A percentile compares a stretch with the other conserved stretches of the same genome.
Evolutionary conservation across 2,797 vertebrate genomes (phyloP).

Genomic region (Melanotaenia maccullochi): DNA sequence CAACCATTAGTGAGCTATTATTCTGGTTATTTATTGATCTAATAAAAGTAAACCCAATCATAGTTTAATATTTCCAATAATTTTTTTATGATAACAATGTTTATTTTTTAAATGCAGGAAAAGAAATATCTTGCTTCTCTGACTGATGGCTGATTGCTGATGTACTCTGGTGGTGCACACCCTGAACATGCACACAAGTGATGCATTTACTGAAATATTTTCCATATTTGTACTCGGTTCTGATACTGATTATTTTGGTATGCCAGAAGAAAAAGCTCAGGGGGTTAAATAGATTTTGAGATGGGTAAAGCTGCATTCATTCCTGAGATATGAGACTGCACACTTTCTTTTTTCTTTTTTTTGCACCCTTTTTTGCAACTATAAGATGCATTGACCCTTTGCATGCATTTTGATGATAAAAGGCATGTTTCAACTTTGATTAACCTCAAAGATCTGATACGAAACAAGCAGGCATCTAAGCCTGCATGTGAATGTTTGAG

Average conservation of each 20-base stretch:
- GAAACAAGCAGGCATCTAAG: slow-evolving; percentile 24
- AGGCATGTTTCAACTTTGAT: slow-evolving; percentile 52
- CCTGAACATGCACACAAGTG: neutral
- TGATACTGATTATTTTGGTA: slow-evolving; percentile 22
- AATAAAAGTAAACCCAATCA: neutral
- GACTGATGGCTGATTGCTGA: slow-evolving; percentile 13
- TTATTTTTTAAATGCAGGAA: neutral
- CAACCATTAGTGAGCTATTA: neutral
- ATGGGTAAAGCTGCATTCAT: slow-evolving; percentile 28
- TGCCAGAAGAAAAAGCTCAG: slow-evolving; percentile 18
- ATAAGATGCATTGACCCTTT: slow-evolving; percentile 30
- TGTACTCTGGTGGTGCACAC: neutral
- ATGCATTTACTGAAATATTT: slow-evolving; percentile 17
- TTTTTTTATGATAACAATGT: neutral
- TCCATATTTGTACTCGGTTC: slow-evolving; percentile 6
- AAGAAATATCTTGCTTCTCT: neutral
- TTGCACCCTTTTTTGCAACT: slow-evolving; percentile 25
- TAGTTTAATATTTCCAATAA: neutral
- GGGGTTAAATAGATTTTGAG: slow-evolving; percentile 31
- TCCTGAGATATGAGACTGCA: slow-evolving; percentile 12
- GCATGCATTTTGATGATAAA: slow-evolving; percentile 57
- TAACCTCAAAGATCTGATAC: slow-evolving; percentile 37
- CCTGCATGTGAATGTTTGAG: slow-evolving; percentile 42
- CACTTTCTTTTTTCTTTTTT: slow-evolving; percentile 2
- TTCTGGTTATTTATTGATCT: neutral